These are phyloP conservation scores for Alexandromys fortis DNA, from an alignment of 2,113 vertebrate species.

Conservation along the genomic window DNA sequence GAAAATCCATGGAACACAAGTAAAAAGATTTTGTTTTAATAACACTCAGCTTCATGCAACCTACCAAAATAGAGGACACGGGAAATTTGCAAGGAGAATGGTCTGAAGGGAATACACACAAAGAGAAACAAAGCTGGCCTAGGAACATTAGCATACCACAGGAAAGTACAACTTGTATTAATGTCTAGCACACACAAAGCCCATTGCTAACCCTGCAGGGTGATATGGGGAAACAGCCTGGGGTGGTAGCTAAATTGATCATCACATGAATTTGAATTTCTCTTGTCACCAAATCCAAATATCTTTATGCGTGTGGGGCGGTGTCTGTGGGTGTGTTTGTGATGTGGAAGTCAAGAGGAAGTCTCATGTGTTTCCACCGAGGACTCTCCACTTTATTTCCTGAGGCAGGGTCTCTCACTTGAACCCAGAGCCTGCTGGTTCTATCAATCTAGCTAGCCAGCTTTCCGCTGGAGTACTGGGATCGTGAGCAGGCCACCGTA, in stretches of 20 bases:
- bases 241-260: not conserved
- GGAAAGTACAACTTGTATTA: not conserved
- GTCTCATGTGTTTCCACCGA: not conserved
- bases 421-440: not conserved
- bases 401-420: not conserved
- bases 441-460: not conserved
- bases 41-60: not conserved
- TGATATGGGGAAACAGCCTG: not conserved
- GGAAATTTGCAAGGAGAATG: not conserved
- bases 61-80: not conserved
- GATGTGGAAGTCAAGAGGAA: not conserved
- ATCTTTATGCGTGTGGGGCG: too few relatives aligned
- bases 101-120: not conserved
- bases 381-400: too few relatives aligned
- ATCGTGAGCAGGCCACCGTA: not conserved
- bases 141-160: not conserved
- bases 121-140: conserved; percentile 17
- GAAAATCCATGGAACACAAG: not conserved
- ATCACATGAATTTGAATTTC: not conserved
- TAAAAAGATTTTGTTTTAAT: not conserved
- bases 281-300: not conserved
- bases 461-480: not conserved
- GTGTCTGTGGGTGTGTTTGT: not conserved
- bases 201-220: not conserved
- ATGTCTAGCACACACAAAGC: not conserved